These are phyloP conservation scores for Solenopsis fugax DNA, from an alignment of 1,140 invertebrate genomes.

Conservation along the genomic window DNA sequence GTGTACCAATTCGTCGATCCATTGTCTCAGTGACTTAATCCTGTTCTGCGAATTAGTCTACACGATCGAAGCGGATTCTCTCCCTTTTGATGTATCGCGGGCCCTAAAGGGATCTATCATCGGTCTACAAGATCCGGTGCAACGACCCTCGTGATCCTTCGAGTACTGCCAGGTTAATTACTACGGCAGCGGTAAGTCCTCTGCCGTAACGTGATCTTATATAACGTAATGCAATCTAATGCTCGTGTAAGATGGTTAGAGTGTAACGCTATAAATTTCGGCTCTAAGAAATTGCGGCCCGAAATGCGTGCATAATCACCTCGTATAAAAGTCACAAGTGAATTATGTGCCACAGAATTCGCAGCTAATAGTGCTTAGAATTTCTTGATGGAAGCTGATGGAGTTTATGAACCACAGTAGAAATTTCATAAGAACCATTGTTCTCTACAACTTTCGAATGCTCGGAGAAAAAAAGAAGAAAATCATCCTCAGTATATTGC, in stretches of 20 bases:
- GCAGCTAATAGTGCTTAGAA: neutral
- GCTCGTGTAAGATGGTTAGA: conserved; percentile 32
- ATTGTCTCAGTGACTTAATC: conserved; percentile 48
- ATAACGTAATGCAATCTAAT: conserved; percentile 29
- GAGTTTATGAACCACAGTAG: neutral
- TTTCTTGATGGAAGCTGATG: neutral
- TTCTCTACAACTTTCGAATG: neutral
- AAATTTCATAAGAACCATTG: neutral
- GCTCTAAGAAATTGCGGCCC: conserved; percentile 5
- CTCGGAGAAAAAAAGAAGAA: neutral
- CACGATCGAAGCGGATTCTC: conserved; percentile 30
- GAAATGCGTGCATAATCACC: neutral
- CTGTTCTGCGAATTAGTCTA: conserved; percentile 37
- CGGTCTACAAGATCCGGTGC: conserved; percentile 16
- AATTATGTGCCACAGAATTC: neutral
- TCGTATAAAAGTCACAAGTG: neutral
- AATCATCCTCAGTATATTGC: neutral
- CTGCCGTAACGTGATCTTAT: conserved; percentile 39
- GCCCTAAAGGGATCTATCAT: conserved; percentile 43
- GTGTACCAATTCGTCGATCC: conserved; percentile 36
- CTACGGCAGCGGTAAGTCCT: conserved; percentile 21
- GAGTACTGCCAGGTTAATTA: conserved; percentile 39
- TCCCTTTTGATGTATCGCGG: conserved; percentile 31
- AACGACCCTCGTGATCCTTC: neutral
- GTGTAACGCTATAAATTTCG: conserved; percentile 35